Evolutionary conservation across 1,140 invertebrate genomes (phyloP).

Genomic region (Teleopsis dalmanni): DNA sequence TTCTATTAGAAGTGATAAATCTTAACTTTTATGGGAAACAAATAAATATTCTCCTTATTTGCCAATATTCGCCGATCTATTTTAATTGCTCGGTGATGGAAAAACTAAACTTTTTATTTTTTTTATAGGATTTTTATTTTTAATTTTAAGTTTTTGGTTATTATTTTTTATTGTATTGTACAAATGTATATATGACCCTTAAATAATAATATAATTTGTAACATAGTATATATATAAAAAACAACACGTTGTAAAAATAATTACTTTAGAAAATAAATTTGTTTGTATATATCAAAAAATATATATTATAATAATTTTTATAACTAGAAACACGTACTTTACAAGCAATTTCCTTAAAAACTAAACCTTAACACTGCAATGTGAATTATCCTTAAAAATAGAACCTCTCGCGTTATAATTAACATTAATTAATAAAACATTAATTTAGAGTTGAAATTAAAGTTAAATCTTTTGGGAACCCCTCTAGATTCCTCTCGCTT

Average conservation of each 20-base stretch:
- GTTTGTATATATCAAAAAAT: constrained; percentile 2
- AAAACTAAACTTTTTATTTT: neutral
- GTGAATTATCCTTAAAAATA: constrained; percentile 10
- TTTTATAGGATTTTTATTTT: constrained; percentile 13
- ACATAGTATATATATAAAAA: neutral
- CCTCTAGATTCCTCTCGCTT: too few relatives aligned
- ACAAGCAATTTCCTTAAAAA: constrained; percentile 11
- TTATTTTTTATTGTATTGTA: constrained; percentile 19
- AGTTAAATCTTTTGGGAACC: too few relatives aligned
- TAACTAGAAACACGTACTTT: too few relatives aligned
- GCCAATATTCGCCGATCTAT: too few relatives aligned
- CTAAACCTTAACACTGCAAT: constrained; percentile 23
- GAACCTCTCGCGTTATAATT: too few relatives aligned
- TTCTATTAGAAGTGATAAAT: too few relatives aligned
- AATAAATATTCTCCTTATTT: too few relatives aligned
- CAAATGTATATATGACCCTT: constrained; percentile 13
- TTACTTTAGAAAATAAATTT: too few relatives aligned
- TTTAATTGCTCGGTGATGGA: too few relatives aligned
- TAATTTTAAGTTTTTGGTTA: constrained; percentile 19
- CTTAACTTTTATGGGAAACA: too few relatives aligned
- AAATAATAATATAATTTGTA: constrained; percentile 5
- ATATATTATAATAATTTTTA: neutral
- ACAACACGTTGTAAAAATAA: neutral
- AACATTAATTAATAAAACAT: too few relatives aligned
- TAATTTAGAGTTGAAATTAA: too few relatives aligned